Conservation (phyloP, 2,888 invertebrate species). For the Drosophila hawaiiensis region DNA sequence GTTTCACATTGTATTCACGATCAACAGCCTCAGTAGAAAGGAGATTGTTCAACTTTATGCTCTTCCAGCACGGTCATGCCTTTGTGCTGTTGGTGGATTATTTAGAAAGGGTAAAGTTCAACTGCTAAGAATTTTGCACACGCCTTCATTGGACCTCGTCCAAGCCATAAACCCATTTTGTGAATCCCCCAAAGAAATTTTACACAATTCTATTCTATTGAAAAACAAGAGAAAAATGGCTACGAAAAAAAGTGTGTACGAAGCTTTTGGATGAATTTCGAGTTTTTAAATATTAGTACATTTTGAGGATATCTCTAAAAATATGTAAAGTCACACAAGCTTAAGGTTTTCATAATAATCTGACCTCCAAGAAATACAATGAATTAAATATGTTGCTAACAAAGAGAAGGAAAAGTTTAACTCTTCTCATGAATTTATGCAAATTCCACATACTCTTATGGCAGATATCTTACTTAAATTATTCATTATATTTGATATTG, state of each 20-base stretch:
- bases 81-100: slow-evolving; percentile 8
- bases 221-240: neutral
- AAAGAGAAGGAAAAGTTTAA: neutral
- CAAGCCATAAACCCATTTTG: neutral
- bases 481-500: neutral
- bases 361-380: neutral
- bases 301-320: neutral
- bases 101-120: slow-evolving; percentile 25
- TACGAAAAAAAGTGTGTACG: neutral
- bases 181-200: neutral
- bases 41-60: slow-evolving; percentile 24
- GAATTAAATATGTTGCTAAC: neutral
- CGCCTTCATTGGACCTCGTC: slow-evolving; percentile 2
- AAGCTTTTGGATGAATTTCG: no score
- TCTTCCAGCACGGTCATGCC: slow-evolving; percentile 2
- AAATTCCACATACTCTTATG: neutral
- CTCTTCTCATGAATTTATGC: neutral
- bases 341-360: neutral
- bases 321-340: neutral
- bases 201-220: neutral
- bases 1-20: slow-evolving; percentile 64
- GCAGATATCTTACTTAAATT: neutral
- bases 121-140: slow-evolving; percentile 16
- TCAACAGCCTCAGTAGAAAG: slow-evolving; percentile 29
- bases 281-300: neutral